A percentile compares a stretch with the other conserved stretches of the same genome.
Conservation (phyloP, 2,888 invertebrate species). For the Diplazon laetatorius region DNA sequence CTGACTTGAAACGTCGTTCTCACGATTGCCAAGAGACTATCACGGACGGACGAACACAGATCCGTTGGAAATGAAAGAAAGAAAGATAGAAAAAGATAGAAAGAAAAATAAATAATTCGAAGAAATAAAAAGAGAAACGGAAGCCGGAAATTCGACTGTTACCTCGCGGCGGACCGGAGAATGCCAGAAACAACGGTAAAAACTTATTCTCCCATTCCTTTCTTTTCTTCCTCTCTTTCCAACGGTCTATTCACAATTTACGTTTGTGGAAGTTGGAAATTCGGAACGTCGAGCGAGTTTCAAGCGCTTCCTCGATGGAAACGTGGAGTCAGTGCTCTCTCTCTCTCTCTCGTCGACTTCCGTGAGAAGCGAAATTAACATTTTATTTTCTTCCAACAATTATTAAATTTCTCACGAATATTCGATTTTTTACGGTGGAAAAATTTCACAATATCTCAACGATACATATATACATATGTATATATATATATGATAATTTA, state of each 20-base stretch:
- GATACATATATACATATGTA: too few relatives aligned
- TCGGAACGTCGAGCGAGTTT: conserved; percentile 2
- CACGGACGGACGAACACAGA: conserved; percentile 27
- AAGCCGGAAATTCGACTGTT: conserved; percentile 52
- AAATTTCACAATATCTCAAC: too few relatives aligned
- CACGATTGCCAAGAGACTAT: conserved; percentile 28
- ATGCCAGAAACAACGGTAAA: conserved; percentile 53
- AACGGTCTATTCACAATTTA: conserved; percentile 35
- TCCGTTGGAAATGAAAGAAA: conserved; percentile 14
- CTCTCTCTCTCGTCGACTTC: too few relatives aligned
- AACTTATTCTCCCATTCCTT: conserved; percentile 31
- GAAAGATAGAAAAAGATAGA: conserved; percentile 10
- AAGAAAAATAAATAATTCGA: conserved; percentile 18
- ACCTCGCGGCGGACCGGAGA: conserved; percentile 8
- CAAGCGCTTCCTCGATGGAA: conserved; percentile 10
- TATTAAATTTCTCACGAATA: too few relatives aligned
- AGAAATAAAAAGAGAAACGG: not conserved
- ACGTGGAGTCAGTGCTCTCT: not conserved
- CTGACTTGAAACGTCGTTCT: conserved; percentile 16
- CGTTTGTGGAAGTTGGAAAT: conserved; percentile 2
- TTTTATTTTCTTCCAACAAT: too few relatives aligned
- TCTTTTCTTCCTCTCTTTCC: conserved; percentile 33
- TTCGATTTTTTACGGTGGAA: too few relatives aligned
- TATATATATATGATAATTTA: too few relatives aligned
- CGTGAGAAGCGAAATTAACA: not conserved